Conservation (phyloP, 2,113 vertebrate genomes). For the Vulpes vulpes region DNA sequence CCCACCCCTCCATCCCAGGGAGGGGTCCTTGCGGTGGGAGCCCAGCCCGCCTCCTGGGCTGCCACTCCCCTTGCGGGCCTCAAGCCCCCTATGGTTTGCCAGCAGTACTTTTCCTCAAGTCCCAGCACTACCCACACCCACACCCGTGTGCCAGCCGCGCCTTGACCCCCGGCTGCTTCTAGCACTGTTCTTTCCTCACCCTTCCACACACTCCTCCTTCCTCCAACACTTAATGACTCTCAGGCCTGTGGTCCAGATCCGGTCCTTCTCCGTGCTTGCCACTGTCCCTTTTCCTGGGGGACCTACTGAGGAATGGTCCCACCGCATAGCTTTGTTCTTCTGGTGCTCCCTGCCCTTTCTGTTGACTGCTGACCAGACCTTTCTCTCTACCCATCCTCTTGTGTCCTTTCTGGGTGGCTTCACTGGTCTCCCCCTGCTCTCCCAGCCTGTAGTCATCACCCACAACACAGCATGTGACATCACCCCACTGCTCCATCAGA, state of each 20-base stretch:
- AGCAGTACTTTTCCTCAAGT: neutral
- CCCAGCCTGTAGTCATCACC: neutral
- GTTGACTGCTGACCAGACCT: neutral
- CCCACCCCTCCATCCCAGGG: neutral
- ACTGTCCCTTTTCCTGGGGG: neutral
- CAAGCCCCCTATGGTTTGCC: neutral
- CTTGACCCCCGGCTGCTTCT: neutral
- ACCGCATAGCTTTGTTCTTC: rapidly evolving
- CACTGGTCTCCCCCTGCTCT: neutral
- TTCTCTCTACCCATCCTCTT: neutral
- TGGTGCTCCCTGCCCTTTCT: neutral
- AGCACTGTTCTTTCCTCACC: neutral
- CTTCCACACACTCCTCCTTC: neutral
- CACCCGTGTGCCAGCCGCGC: neutral
- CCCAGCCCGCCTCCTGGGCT: neutral
- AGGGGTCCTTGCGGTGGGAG: neutral
- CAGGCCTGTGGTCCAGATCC: neutral
- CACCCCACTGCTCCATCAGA: neutral
- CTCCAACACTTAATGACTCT: neutral
- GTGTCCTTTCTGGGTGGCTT: neutral
- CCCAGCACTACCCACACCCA: neutral
- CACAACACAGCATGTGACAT: neutral
- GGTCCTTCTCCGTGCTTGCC: neutral
- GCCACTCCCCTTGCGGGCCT: neutral
- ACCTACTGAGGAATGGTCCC: rapidly evolving